Evolutionary conservation across 1,140 invertebrate genomes (phyloP).

Genomic region (Varroa destructor): DNA sequence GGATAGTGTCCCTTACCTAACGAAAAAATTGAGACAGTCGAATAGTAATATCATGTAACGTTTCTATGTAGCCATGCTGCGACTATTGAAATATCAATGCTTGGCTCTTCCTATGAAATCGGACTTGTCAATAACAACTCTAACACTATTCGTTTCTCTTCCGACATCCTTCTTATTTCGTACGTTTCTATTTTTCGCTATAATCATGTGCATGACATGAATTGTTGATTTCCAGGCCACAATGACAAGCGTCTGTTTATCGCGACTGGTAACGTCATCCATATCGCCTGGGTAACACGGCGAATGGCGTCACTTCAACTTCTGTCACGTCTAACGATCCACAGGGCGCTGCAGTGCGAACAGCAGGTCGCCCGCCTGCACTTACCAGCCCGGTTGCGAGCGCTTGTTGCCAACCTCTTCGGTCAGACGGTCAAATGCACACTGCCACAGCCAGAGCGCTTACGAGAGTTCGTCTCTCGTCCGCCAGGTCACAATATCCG

Average conservation of each 20-base stretch:
- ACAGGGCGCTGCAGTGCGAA: conserved; percentile 47
- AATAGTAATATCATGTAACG: no score
- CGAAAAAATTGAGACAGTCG: no score
- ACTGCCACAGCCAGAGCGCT: conserved; percentile 68
- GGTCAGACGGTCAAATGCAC: conserved; percentile 90
- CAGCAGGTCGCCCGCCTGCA: conserved; percentile 53
- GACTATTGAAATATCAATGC: no score
- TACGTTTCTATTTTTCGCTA: no score
- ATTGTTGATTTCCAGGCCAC: conserved; percentile 50
- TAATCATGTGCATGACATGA: no score
- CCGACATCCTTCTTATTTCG: no score
- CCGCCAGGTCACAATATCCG: conserved; percentile 68
- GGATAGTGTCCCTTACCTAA: no score
- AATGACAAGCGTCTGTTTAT: conserved; percentile 86
- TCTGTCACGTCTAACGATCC: conserved; percentile 61
- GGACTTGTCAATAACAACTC: no score
- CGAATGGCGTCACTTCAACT: conserved; percentile 76
- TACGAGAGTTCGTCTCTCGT: conserved; percentile 81
- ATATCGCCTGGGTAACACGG: conserved; percentile 74
- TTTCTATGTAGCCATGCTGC: no score
- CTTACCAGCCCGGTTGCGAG: conserved; percentile 66
- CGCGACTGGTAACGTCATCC: conserved; percentile 63
- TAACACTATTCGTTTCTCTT: no score
- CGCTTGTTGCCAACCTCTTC: conserved; percentile 72
- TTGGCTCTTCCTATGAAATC: no score